Percentiles rank a stretch among this genome's conserved stretches.
These are phyloP conservation scores for Panorpa germanica DNA, from an alignment of 2,888 invertebrate species.

Conservation along the genomic window DNA sequence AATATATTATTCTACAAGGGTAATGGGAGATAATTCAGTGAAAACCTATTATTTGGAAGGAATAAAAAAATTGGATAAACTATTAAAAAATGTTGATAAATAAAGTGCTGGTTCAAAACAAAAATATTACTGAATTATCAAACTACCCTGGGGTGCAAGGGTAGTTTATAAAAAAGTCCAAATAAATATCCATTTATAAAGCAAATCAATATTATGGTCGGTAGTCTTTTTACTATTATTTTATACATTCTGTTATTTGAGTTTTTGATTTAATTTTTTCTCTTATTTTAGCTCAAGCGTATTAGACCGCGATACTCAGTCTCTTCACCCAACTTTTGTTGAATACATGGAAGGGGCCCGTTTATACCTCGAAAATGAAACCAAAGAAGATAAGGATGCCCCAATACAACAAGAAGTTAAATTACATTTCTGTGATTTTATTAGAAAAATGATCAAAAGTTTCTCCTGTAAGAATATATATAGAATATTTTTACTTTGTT, in stretches of 20 bases:
- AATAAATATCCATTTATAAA: no score
- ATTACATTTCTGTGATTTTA: conserved; percentile 84
- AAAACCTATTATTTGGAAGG: no score
- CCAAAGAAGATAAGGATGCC: conserved; percentile 86
- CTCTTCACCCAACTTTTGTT: conserved; percentile 68
- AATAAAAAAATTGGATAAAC: no score
- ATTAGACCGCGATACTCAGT: conserved; percentile 64
- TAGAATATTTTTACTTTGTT: conserved; percentile 9
- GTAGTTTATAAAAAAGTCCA: no score
- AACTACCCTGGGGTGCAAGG: no score
- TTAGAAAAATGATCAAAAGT: conserved; percentile 83
- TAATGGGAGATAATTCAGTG: no score
- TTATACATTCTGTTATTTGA: conserved; percentile 3
- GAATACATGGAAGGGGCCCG: conserved; percentile 93
- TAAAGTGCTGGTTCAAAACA: no score
- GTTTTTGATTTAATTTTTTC: conserved; percentile 1
- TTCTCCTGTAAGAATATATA: conserved; percentile 55
- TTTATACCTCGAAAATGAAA: conserved; percentile 78
- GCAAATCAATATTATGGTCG: conserved; percentile 8
- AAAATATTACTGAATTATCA: no score
- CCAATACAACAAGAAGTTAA: conserved; percentile 76
- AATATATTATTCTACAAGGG: no score
- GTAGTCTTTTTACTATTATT: conserved; percentile 3
- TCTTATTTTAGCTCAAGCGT: conserved; percentile 46
- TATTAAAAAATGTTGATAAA: no score